Evolutionary conservation across 2,113 vertebrate species (phyloP), one percentile per base, ranked within the genome.

Genomic region (Scatophagus argus): DNA sequence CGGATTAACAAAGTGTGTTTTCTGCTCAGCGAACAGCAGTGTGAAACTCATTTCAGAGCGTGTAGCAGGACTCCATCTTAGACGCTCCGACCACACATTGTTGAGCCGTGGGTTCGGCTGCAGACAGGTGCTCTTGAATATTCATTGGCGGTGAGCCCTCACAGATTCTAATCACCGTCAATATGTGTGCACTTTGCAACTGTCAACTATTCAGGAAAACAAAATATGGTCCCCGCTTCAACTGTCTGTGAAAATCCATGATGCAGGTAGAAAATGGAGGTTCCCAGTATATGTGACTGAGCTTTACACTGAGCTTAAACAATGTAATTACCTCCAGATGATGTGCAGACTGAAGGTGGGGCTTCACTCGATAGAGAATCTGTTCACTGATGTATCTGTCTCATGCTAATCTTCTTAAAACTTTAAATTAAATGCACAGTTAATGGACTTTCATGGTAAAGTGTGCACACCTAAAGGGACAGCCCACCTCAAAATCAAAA

Each of bases 51-150:
- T 77, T 79, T 83, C 11, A 17, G 23, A 8, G 62, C 56, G 21
- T 0, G n/a, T 29, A 66, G 73, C 77, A 74, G 74, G 74, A 73
- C 54, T 87, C 77, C 68, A 79, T 90, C 83, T 86, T 73, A 21
- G 68, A 81, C 13, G 73, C 74, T 84, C 78, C 72, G 59, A 83
- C 79, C 77, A 79, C 74, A 66, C 77, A 75, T 79, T 86, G 85
- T 79, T 72, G 80, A 91, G 54, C 69, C 8, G 60, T 82, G 8
- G 68, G 73, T 88, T 92, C 47, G 73, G 64, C 73, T 58, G 84
- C 84, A 79, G 89, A 88, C 94, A 94, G 93, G 93, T 94, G 94
- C 90, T 92, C 44, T 13, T 95, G 93, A 92, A 95, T 95, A 94
- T 94, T 95, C 92, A 95, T 93, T 6, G 23, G 12, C 77, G 17